Conservation (phyloP, 2,888 invertebrate genomes). For the Tanaodytes sp. region DNA sequence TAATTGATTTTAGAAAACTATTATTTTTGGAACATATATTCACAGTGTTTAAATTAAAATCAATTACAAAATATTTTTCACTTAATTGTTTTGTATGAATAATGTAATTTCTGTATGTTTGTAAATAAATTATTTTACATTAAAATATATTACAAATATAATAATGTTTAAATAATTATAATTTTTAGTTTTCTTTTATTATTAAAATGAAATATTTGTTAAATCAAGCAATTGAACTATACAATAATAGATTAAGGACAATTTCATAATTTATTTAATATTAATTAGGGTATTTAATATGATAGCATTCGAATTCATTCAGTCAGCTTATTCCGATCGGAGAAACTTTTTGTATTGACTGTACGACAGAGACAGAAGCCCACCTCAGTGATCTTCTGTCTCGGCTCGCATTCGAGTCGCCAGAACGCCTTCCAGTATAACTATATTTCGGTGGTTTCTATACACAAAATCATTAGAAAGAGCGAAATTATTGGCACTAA, state of each 20-base stretch:
- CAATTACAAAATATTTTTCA: too few species aligned
- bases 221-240: too few species aligned
- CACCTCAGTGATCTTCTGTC: not conserved
- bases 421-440: conserved; percentile 13
- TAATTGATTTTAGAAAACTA: too few species aligned
- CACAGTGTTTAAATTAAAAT: too few species aligned
- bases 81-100: too few species aligned
- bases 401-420: conserved; percentile 9
- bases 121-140: too few species aligned
- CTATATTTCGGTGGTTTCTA: conserved; percentile 6
- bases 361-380: conserved; percentile 5
- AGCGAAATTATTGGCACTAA: conserved; percentile 7
- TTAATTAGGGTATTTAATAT: not conserved
- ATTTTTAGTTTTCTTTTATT: too few species aligned
- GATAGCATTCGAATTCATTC: not conserved
- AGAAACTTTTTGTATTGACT: conserved; percentile 3
- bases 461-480: conserved; percentile 9
- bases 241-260: not conserved
- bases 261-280: not conserved
- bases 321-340: not conserved
- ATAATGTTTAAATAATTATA: too few species aligned
- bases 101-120: too few species aligned
- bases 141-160: too few species aligned
- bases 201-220: too few species aligned
- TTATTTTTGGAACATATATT: too few species aligned